Percentiles rank a stretch among this genome's conserved stretches.
Conservation (phyloP, 30 jellyfish, hydroid and myxozoan species). For the Clytia hemisphaerica region DNA sequence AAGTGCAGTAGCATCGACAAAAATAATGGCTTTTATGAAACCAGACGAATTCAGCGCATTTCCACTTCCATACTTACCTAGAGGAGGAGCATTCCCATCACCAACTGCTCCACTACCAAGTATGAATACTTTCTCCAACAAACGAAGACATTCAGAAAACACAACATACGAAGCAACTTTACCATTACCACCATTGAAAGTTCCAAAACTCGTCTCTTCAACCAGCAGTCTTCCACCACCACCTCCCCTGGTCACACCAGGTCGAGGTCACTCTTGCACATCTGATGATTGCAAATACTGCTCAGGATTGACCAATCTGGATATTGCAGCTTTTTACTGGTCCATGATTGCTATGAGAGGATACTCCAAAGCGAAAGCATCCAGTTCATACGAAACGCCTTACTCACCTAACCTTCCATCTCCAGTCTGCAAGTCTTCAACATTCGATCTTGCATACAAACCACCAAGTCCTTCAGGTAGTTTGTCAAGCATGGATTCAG, state of each 20-base stretch:
- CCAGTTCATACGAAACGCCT: neutral
- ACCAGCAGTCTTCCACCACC: constrained; percentile 8
- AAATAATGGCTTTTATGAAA: neutral
- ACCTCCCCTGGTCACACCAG: neutral
- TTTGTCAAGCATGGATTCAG: constrained; percentile 76
- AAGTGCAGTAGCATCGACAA: constrained; percentile 18
- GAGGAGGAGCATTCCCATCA: neutral
- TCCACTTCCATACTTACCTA: neutral
- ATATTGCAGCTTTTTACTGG: constrained; percentile 93
- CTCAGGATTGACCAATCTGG: constrained; percentile 67
- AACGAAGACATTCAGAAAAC: constrained; percentile 3
- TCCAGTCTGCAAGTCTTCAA: constrained; percentile 5
- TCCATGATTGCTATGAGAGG: constrained; percentile 96
- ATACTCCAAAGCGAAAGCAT: constrained; percentile 31
- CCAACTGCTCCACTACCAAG: constrained; percentile 19
- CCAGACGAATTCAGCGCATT: neutral
- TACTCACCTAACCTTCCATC: neutral
- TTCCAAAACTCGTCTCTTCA: constrained; percentile 1
- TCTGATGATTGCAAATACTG: constrained; percentile 82
- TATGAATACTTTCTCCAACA: constrained; percentile 25
- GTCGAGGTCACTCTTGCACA: constrained; percentile 33
- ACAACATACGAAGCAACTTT: neutral
- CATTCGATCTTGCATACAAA: constrained; percentile 22
- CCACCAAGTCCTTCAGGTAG: constrained; percentile 89
- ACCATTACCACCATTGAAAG: constrained; percentile 14